Base-by-base conservation (phyloP, 2,888 invertebrate genomes). In the Lomographa bimaculata region DNA sequence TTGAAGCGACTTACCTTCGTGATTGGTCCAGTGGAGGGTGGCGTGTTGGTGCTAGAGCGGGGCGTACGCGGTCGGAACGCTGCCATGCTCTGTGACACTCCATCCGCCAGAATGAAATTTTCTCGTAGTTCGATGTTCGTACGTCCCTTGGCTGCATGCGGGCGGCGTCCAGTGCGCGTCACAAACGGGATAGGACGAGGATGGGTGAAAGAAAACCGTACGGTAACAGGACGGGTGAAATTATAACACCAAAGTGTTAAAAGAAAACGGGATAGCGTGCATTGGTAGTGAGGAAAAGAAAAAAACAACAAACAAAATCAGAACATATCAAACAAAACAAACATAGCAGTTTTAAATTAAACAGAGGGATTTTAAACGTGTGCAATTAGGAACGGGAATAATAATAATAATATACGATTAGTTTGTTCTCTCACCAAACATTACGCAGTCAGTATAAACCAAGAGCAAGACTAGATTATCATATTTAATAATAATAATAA, bases 81-180 rank as follows among this genome's bases (percentile, higher is more conserved):
- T 75, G 98, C 95, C 98, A 99, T 98, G 81, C 97, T 96, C 92
- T 99, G 99, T 81, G 97, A 97, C 64, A 98, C 98, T 80, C 99
- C 98, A 84, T 98, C 96, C 71, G 99, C 98, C 92, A 99, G 92
- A 87, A 98, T 97, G 92, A 99, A 99, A 92, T 98, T 97, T 91
- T 99, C 99, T 80, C 99, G 94, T 80, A 99, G 94, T 92, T 99
- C 98, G 91, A 98, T 96, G 93, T 99, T 99, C 90, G 98, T 98
- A 91, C 99, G 96, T 92, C 99, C 99, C 93, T 98, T 98, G 92
- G 98, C 98, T 98, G 90, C 84, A 91, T 89, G 91, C 90, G 89
- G 87, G 89, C 89, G 84, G 85, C 85, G 84, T 86, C 87, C 86
- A 72, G 79, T 82, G 82, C 76, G 79, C 60, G 78, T 75, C 54